Conservation (phyloP, 2,113 vertebrate species). For the Rynchops niger region DNA sequence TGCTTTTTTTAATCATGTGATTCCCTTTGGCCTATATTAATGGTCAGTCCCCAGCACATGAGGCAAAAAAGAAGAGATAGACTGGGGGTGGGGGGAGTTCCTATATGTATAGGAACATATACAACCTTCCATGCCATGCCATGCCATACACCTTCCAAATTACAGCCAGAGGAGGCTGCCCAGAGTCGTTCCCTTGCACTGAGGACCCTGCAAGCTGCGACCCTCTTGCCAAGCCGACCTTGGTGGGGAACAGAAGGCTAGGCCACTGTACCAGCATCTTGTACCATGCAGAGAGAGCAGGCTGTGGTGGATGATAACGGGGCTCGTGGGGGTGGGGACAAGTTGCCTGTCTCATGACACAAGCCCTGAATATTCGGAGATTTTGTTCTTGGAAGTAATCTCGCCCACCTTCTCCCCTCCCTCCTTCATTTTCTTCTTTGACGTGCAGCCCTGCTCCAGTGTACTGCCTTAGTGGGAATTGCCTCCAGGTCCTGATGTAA, state of each 20-base stretch:
- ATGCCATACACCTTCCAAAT: background rate
- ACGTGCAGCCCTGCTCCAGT: background rate
- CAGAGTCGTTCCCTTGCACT: background rate
- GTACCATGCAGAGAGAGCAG: background rate
- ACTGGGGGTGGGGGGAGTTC: fast-evolving
- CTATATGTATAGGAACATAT: background rate
- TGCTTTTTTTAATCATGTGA: background rate
- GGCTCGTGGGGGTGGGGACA: background rate
- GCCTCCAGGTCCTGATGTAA: slow-evolving; percentile 32
- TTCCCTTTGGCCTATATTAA: background rate
- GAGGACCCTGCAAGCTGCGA: background rate
- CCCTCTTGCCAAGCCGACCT: background rate
- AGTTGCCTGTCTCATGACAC: background rate
- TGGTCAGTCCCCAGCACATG: background rate
- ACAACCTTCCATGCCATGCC: background rate
- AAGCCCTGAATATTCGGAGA: background rate
- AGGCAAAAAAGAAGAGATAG: background rate
- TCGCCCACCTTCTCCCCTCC: background rate
- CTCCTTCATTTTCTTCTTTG: background rate
- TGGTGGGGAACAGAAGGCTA: background rate
- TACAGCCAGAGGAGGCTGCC: background rate
- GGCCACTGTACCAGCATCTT: background rate
- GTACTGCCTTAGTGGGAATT: slow-evolving; percentile 14
- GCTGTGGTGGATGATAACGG: fast-evolving
- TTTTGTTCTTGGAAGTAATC: background rate